Evolutionary conservation across 2,113 vertebrate genomes (phyloP).

Genomic region (Campylomormyrus tamandua): DNA sequence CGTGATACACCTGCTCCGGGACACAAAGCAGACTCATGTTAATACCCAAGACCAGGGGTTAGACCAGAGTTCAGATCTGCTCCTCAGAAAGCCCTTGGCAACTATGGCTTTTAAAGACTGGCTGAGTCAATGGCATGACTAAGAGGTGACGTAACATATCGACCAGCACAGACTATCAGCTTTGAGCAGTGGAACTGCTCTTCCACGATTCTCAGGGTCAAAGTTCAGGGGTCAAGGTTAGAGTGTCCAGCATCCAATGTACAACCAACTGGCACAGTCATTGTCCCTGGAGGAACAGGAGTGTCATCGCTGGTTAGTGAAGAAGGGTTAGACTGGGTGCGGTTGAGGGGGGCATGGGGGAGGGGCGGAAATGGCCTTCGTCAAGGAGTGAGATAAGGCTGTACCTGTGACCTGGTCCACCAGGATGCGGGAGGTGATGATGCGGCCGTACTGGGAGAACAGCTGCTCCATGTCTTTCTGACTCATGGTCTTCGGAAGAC

Average conservation of each 20-base stretch:
- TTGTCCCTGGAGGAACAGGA: background rate
- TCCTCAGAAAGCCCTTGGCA: background rate
- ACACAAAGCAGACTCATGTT: constrained; percentile 43
- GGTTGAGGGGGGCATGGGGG: background rate
- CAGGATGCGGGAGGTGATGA: constrained; percentile 91
- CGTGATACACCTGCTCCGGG: constrained; percentile 76
- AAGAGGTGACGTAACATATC: background rate
- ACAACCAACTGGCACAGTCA: background rate
- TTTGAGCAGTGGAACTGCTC: background rate
- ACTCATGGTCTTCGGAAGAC: constrained; percentile 90
- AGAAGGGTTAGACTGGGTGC: background rate
- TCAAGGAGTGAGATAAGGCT: constrained; percentile 37
- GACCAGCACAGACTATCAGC: background rate
- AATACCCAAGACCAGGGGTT: constrained; percentile 32
- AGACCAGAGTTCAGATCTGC: background rate
- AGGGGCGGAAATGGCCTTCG: too few species aligned
- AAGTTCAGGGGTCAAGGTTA: background rate
- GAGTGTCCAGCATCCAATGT: background rate
- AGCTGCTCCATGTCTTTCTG: constrained; percentile 96
- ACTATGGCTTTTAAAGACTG: background rate
- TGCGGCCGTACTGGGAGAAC: constrained; percentile 90
- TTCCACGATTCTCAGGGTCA: background rate
- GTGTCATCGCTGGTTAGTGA: background rate
- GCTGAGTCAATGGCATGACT: background rate
- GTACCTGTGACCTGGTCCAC: constrained; percentile 93